Conservation (phyloP, 2,888 invertebrate species). For the Yponomeuta plumbellus region DNA sequence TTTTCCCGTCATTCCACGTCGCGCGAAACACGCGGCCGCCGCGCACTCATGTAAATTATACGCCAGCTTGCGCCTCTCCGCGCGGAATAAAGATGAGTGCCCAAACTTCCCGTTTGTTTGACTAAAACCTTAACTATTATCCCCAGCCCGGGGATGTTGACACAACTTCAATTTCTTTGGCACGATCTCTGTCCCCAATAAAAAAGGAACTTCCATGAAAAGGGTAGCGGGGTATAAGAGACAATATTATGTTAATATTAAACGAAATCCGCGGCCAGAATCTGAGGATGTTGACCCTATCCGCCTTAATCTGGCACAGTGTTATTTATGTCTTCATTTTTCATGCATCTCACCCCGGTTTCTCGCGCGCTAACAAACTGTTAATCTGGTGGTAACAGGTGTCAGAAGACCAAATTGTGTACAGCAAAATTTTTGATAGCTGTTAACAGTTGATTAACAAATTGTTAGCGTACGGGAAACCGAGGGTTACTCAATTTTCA, state of each 20-base stretch:
- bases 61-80: slow-evolving; percentile 41
- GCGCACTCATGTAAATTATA: slow-evolving; percentile 41
- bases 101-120: slow-evolving; percentile 37
- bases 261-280: slow-evolving; percentile 16
- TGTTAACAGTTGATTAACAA: too few relatives aligned
- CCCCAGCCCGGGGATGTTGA: slow-evolving; percentile 22
- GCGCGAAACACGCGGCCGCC: too few relatives aligned
- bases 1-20: too few relatives aligned
- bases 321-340: slow-evolving; percentile 1
- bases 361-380: too few relatives aligned
- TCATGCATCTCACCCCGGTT: too few relatives aligned
- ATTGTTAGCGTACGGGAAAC: too few relatives aligned
- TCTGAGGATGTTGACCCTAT: slow-evolving; percentile 14
- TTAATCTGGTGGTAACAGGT: too few relatives aligned
- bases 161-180: slow-evolving; percentile 26
- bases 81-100: slow-evolving; percentile 45
- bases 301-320: slow-evolving; percentile 8
- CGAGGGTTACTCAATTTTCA: too few relatives aligned
- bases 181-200: slow-evolving; percentile 23
- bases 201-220: slow-evolving; percentile 18
- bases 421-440: too few relatives aligned
- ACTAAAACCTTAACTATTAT: slow-evolving; percentile 27
- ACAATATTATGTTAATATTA: slow-evolving; percentile 25
- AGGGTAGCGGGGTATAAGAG: slow-evolving; percentile 22
- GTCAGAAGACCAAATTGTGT: too few relatives aligned